Conservation (phyloP, 35 echinoderm and acorn worm species). For the Apostichopus japonicus region DNA sequence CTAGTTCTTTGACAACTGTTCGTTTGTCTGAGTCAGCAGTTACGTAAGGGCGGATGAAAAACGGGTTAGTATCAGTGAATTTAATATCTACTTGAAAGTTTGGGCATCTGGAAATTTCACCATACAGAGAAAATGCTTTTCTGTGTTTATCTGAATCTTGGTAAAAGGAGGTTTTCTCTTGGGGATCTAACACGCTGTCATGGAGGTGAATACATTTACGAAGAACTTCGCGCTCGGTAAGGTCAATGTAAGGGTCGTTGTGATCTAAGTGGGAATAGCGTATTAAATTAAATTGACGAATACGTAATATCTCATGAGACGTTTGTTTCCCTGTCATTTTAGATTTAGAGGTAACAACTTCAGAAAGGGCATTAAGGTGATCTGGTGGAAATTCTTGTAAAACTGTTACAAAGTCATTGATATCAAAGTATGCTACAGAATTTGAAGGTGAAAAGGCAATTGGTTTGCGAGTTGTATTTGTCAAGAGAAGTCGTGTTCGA, state of each 20-base stretch:
- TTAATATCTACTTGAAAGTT: slow-evolving; percentile 38
- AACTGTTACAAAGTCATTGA: too few relatives aligned
- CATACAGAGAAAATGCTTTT: slow-evolving; percentile 54
- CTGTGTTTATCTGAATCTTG: neutral
- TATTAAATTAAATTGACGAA: neutral
- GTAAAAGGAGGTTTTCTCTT: neutral
- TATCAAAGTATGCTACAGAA: too few relatives aligned
- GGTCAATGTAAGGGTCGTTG: neutral
- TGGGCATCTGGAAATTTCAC: slow-evolving; percentile 61
- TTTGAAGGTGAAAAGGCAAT: too few relatives aligned
- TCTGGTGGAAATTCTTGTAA: too few relatives aligned
- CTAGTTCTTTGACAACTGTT: slow-evolving; percentile 54
- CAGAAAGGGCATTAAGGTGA: too few relatives aligned
- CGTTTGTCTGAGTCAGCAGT: slow-evolving; percentile 43
- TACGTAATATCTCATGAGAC: too few relatives aligned
- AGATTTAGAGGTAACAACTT: too few relatives aligned
- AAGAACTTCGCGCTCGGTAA: neutral
- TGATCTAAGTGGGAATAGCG: slow-evolving; percentile 3
- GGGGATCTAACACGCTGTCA: neutral
- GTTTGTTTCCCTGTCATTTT: too few relatives aligned
- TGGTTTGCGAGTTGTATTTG: too few relatives aligned
- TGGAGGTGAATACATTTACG: slow-evolving; percentile 13
- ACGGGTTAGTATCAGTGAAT: slow-evolving; percentile 36
- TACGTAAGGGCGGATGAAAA: slow-evolving; percentile 62
- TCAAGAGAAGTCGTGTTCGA: too few relatives aligned